Evolutionary conservation across 2,888 invertebrate genomes (phyloP).

Genomic region (Heliconius ismenius): DNA sequence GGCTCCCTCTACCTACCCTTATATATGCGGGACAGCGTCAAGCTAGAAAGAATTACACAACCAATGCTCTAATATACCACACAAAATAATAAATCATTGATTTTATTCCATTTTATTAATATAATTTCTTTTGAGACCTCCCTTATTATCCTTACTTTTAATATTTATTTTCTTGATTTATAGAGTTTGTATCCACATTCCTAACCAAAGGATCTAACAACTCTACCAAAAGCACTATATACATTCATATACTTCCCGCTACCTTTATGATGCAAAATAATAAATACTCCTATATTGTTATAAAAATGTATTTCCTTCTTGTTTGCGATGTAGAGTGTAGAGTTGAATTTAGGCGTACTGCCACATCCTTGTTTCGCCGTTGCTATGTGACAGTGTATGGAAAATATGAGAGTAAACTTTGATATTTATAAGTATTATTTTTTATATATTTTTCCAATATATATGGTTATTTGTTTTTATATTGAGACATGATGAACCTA

Average conservation of each 20-base stretch:
- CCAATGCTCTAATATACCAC: no score
- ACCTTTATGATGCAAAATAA: constrained; percentile 19
- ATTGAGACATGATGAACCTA: not conserved
- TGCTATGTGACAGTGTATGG: constrained; percentile 51
- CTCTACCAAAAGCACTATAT: no score
- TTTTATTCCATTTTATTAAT: no score
- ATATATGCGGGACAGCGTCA: not conserved
- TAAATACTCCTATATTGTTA: constrained; percentile 15
- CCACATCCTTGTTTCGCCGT: constrained; percentile 44
- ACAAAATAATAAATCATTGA: no score
- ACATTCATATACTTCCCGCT: not conserved
- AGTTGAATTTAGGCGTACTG: constrained; percentile 28
- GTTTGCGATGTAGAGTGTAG: constrained; percentile 18
- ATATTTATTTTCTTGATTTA: no score
- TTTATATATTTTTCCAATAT: not conserved
- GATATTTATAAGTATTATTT: not conserved
- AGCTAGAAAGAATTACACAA: not conserved
- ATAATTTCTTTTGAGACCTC: no score
- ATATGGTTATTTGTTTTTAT: not conserved
- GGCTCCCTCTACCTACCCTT: no score
- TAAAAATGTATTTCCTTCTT: constrained; percentile 18
- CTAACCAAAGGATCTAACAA: no score
- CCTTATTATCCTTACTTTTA: no score
- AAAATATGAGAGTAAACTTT: constrained; percentile 42
- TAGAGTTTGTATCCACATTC: no score